Base-by-base conservation (phyloP, 2,888 invertebrate species). In the Parelbella ahira region DNA sequence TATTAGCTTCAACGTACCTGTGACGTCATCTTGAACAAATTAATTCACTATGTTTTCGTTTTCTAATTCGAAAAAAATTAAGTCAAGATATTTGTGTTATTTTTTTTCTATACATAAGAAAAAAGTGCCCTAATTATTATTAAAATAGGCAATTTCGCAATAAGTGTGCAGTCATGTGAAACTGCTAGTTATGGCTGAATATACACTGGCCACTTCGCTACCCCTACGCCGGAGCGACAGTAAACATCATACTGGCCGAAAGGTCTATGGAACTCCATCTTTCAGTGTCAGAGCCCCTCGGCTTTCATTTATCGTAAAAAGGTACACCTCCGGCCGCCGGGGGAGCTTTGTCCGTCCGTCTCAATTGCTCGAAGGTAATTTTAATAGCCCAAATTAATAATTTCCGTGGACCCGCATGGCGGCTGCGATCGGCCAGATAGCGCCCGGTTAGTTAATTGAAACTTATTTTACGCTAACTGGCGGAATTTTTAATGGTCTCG, bases 321-420 rank as follows among this genome's bases (percentile, higher is more conserved):
- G 37, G 39, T 38, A 30, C 23, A 44, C 45, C 44, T 44, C 32
- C 39, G 47, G 38, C 6, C 8, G 30, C n/a, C n/a, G n/a, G 48
- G 54, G 60, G 61, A 56, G 47, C 59, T 56, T 57, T 57, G 55
- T 53, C 44, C 47, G 50, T 46, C 49, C 52, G 47, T 56, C 58
- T 56, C 56, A 58, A 58, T 58, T 58, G 56, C 47, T 42, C 47
- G 45, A 56, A 65, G 64, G 64, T 67, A 60, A 61, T 57, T 58
- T 60, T 64, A 63, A 63, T 61, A 55, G 60, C 55, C 56, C 57
- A 66, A 67, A 66, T 63, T 64, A 67, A 60, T 60, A 64, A 60
- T 61, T 61, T 65, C 62, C 44, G 45, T 47, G 24, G 5, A 46
- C 63, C 63, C 60, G 59, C 62, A 63, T 61, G 54, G 42, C 46